Evolutionary conservation across 2,797 vertebrate genomes (phyloP), one percentile per base, ranked within the genome.

Genomic region (Coranthus polyacanthus): DNA sequence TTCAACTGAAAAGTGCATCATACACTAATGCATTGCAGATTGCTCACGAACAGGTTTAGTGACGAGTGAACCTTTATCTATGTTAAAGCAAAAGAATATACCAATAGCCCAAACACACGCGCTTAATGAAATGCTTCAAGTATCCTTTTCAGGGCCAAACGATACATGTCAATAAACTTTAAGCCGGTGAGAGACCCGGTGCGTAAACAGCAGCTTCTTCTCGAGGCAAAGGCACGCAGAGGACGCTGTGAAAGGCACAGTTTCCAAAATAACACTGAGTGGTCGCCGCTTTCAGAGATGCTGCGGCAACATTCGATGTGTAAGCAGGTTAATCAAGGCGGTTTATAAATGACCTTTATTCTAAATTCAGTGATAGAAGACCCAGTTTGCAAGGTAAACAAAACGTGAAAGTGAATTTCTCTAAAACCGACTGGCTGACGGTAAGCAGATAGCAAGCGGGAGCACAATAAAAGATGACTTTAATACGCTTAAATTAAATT

Each of bases 251-350:
- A 64, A 71, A 66, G 50, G n/a, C 60, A 59, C 65, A 51, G n/a
- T 68, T 72, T 82, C 73, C 78, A 64, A 70, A 84, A 72, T 62
- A 72, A 43, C 50, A 63, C 56, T n/a, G n/a, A 34, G 51, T 45
- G 51, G 24, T 8, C n/a, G 11, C 39, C 65, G 56, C 46, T 47
- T 18, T 67, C 37, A 45, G 16, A 74, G 79, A 83, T 78, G 83
- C 69, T 77, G 47, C 44, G n/a, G 55, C 41, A 17, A 17, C n/a
- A 13, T 4, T 18, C 21, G 3, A 17, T 13, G 13, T 26, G 44
- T 15, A 17, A 12, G 22, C 11, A 42, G 7, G 15, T 24, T 58
- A 1, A 17, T 2, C 2, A 36, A 42, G 4, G 21, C 34, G 13
- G 6, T 20, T 56, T 64, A n/a, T 56, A 42, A 71, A 51, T 65